phyloP scores from a whole-genome alignment of 2,797 vertebrate species.

The Miichthys miiuy region DNA sequence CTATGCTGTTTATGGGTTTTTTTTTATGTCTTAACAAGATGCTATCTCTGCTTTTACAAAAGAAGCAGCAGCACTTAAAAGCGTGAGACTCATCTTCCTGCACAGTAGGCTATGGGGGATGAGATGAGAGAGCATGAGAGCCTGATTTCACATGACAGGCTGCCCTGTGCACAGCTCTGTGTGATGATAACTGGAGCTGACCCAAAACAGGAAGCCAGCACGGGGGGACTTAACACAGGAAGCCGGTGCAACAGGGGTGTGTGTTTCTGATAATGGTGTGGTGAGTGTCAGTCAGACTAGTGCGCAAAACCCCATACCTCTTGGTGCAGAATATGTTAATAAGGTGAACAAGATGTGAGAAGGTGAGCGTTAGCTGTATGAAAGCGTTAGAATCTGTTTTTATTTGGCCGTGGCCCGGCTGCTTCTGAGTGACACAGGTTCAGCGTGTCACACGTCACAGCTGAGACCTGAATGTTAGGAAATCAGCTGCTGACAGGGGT shows the following conservation, averaged over 20 bases:
- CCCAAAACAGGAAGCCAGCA: slow-evolving; percentile 83
- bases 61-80: slow-evolving; percentile 15
- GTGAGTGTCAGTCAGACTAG: slow-evolving; percentile 44
- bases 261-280: slow-evolving; percentile 64
- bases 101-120: slow-evolving; percentile 10
- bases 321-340: slow-evolving; percentile 29
- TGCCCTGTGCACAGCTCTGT: slow-evolving; percentile 69
- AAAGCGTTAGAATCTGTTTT: background rate
- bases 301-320: slow-evolving; percentile 32
- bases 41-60: slow-evolving; percentile 21
- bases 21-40: slow-evolving; percentile 1
- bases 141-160: slow-evolving; percentile 78
- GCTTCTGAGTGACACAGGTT: slow-evolving; percentile 20
- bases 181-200: slow-evolving; percentile 82
- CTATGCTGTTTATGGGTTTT: background rate
- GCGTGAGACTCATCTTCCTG: slow-evolving; percentile 23
- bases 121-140: slow-evolving; percentile 69
- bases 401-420: background rate
- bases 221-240: slow-evolving; percentile 84
- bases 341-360: slow-evolving; percentile 2
- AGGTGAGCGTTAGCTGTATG: background rate
- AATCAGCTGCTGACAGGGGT: slow-evolving; percentile 64
- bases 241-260: slow-evolving; percentile 70
- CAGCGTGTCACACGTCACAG: slow-evolving; percentile 38
- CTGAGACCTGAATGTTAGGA: slow-evolving; percentile 52